Evolutionary conservation across 1,140 invertebrate species (phyloP).

Genomic region (Goniozus legneri): DNA sequence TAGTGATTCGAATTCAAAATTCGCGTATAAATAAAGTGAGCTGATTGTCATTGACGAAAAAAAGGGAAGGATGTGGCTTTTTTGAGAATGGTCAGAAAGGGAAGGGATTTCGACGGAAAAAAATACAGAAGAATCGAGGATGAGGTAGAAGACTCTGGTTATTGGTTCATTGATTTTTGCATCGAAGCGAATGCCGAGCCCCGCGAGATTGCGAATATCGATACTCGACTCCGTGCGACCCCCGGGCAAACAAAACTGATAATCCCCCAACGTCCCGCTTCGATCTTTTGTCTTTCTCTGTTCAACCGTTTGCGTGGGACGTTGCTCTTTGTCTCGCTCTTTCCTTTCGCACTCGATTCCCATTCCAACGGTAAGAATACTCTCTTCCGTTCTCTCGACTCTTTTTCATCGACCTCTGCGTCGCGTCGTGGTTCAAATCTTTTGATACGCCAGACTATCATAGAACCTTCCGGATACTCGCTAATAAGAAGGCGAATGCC

Average conservation of each 20-base stretch:
- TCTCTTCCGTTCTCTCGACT: conserved; percentile 3
- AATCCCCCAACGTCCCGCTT: conserved; percentile 23
- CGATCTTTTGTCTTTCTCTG: conserved; percentile 9
- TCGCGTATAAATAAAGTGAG: too few species aligned
- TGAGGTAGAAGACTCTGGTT: conserved; percentile 15
- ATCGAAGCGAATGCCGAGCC: conserved; percentile 21
- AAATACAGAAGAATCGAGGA: not conserved
- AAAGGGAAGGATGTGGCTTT: too few species aligned
- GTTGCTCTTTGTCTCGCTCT: conserved; percentile 2
- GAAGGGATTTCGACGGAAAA: not conserved
- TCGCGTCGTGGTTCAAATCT: too few species aligned
- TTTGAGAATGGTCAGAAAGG: not conserved
- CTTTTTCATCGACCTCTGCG: conserved; percentile 11
- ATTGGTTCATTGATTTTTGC: conserved; percentile 42
- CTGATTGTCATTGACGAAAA: too few species aligned
- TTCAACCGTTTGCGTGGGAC: too few species aligned
- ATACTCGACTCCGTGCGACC: conserved; percentile 25
- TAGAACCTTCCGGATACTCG: too few species aligned
- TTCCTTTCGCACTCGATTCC: too few species aligned
- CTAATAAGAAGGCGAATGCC: too few species aligned
- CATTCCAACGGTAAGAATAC: too few species aligned
- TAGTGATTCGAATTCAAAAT: too few species aligned
- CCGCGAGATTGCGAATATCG: conserved; percentile 31
- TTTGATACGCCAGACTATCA: too few species aligned
- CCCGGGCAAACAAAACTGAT: conserved; percentile 28